Base-by-base conservation (phyloP, 2,888 invertebrate species). In the Monochamus alternatus region DNA sequence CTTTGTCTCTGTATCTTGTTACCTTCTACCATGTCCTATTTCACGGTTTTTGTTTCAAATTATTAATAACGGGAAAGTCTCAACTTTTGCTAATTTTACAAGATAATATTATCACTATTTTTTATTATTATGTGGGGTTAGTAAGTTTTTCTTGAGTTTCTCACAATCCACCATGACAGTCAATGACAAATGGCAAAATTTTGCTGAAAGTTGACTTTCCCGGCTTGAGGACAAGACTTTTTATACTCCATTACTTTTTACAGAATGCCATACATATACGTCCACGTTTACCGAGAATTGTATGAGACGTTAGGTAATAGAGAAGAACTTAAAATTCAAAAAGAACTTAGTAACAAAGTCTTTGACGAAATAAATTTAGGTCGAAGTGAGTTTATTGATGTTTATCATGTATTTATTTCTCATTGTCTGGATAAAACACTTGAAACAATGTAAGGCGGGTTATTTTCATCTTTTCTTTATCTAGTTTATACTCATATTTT, bases 191-290 rank as follows among this genome's bases (percentile, higher is more conserved):
- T 22, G 1, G 22, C 22, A 22, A 22, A 22, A 22, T 22, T 22
- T 22, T 22, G 22, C 22, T 22, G 22, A 22, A 22, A 22, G 22
- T 22, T 22, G 22, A 22, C 22, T 22, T 22, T 22, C 22, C 22
- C 22, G 22, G 22, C 22, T 22, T 31, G 12, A 5, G 31, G 12
- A 31, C 60, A 12, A 43, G 60, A 63, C 70, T 51, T 31, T 66
- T 64, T 68, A 30, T n/a, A 77, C 81, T 22, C 22, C 22, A 22
- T 22, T 22, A 22, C 22, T 22, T 74, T 71, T 89, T 90, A 64
- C 90, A 96, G 95, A 87, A 91, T 97, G 87, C 92, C 95, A 78
- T 92, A 92, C 78, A 91, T 95, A 79, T 97, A 97, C 88, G 95
- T 95, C 81, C 91, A 91, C 81, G 93, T 94, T 5, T 91, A 96